A percentile compares a stretch with the other conserved stretches of the same genome.
These are phyloP conservation scores for Lapara coniferarum DNA, from an alignment of 2,888 invertebrate species.

Conservation along the genomic window DNA sequence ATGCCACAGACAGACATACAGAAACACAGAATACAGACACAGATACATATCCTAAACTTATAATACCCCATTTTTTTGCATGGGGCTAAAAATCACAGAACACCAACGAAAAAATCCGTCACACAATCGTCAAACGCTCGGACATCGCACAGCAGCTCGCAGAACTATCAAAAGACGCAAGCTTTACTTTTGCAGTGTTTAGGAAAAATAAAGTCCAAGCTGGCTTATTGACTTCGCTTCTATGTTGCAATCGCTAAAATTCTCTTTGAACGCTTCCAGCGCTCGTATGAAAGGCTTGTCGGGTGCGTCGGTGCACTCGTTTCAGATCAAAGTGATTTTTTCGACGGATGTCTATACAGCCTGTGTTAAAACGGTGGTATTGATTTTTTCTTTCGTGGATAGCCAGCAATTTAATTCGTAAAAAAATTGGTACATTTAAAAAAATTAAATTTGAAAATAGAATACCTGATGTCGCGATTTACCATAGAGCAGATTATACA, in stretches of 20 bases:
- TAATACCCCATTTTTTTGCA: no score
- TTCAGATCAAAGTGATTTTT: conserved; percentile 15
- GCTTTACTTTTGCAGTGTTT: conserved; percentile 1
- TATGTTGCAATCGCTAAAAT: conserved; percentile 28
- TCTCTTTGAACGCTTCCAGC: conserved; percentile 24
- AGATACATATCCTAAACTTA: no score
- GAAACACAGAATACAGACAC: no score
- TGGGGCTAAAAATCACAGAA: no score
- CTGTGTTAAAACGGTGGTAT: not conserved
- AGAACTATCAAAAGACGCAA: not conserved
- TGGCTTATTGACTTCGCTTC: conserved; percentile 23
- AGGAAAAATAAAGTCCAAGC: conserved; percentile 3
- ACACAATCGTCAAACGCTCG: not conserved
- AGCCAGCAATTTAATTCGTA: no score
- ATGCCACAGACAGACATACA: no score
- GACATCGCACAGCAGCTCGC: not conserved
- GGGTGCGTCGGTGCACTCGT: conserved; percentile 14
- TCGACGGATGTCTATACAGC: not conserved
- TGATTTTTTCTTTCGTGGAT: not conserved
- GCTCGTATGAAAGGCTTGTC: conserved; percentile 16
- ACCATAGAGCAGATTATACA: no score
- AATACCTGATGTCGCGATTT: no score
- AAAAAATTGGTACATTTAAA: no score
- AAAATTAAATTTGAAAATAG: no score
- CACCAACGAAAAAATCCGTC: no score